These are phyloP conservation scores for Molossus molossus DNA, from an alignment of 2,797 vertebrate genomes.

Conservation along the genomic window DNA sequence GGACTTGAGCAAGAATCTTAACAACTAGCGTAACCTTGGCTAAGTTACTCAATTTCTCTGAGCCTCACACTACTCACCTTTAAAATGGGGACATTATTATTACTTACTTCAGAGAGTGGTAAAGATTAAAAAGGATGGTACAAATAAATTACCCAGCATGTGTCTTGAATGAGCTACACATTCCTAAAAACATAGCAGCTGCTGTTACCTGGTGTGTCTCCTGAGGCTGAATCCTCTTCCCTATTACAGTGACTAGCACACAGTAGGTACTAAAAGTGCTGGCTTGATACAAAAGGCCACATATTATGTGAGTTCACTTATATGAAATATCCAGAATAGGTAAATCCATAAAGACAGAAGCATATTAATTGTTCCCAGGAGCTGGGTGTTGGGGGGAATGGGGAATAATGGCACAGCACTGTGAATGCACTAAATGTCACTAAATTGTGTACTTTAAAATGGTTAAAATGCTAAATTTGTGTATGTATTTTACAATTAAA, in stretches of 20 bases:
- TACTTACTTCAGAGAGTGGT: constrained; percentile 17
- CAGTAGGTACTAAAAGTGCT: background rate
- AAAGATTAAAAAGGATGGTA: constrained; percentile 9
- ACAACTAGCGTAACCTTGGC: background rate
- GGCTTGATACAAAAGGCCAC: constrained; percentile 22
- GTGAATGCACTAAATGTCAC: background rate
- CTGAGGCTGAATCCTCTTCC: background rate
- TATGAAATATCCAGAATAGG: constrained; percentile 37
- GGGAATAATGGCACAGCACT: background rate
- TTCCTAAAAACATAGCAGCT: background rate
- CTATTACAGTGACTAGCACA: background rate
- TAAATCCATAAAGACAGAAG: constrained; percentile 56
- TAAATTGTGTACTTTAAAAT: background rate
- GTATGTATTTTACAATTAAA: constrained; percentile 45
- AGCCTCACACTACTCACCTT: constrained; percentile 41
- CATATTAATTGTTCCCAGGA: constrained; percentile 36
- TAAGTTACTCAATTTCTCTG: constrained; percentile 43
- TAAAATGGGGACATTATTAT: constrained; percentile 57
- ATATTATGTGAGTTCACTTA: background rate
- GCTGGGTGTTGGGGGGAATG: background rate
- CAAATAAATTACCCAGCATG: constrained; percentile 21
- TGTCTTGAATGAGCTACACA: background rate
- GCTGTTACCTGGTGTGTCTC: background rate
- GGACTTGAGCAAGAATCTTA: constrained; percentile 51
- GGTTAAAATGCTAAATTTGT: constrained; percentile 16